phyloP scores from a whole-genome alignment of 1,140 invertebrate genomes.

The Drosophila obscura region DNA sequence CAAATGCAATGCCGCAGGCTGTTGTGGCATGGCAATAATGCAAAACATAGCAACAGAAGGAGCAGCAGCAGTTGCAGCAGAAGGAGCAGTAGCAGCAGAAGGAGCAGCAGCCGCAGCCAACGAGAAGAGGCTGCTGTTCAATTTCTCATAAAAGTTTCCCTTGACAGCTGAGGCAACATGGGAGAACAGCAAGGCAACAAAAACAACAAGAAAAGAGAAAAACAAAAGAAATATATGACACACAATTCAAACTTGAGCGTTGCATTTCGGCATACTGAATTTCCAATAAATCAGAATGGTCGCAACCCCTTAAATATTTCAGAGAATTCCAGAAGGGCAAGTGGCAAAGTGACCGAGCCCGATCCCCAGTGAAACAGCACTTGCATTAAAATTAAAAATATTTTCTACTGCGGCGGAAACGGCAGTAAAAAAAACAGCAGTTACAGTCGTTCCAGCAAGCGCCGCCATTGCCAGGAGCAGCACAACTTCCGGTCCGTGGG shows the following conservation, averaged over 20 bases:
- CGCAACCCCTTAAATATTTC: neutral
- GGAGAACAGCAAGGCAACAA: neutral
- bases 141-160: slow-evolving; percentile 78
- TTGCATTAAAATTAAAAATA: slow-evolving; percentile 79
- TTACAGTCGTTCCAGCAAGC: slow-evolving; percentile 17
- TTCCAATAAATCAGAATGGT: slow-evolving; percentile 53
- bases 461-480: slow-evolving; percentile 37
- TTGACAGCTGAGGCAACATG: slow-evolving; percentile 58
- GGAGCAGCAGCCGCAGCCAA: neutral
- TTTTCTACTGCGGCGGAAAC: slow-evolving; percentile 68
- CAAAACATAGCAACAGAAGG: slow-evolving; percentile 61
- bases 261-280: slow-evolving; percentile 70
- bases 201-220: neutral
- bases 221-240: slow-evolving; percentile 59
- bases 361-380: slow-evolving; percentile 27
- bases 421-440: slow-evolving; percentile 66
- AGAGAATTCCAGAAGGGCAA: neutral
- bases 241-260: slow-evolving; percentile 75
- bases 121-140: slow-evolving; percentile 50
- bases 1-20: slow-evolving; percentile 80
- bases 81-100: too few species aligned
- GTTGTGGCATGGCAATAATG: slow-evolving; percentile 78
- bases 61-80: neutral
- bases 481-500: slow-evolving; percentile 59
- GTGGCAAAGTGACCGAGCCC: neutral